A percentile compares a stretch with the other conserved stretches of the same genome.
These are phyloP conservation scores for Leptopilina drosophilae DNA, from an alignment of 2,888 invertebrate species.

Conservation along the genomic window DNA sequence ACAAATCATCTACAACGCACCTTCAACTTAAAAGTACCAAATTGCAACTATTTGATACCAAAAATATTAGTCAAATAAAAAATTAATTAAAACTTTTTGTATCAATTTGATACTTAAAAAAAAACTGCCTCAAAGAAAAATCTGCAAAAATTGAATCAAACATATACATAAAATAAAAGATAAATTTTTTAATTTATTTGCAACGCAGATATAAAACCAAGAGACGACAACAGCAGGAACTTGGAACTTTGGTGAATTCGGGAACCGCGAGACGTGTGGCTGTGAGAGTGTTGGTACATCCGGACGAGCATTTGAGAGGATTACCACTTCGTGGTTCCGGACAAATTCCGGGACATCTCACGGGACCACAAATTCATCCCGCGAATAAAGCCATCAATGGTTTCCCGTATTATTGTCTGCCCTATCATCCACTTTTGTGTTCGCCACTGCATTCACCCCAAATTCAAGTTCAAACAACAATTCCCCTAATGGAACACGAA, in stretches of 20 bases:
- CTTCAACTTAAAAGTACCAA: too few relatives aligned
- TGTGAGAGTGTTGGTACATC: constrained; percentile 90
- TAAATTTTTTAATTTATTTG: constrained; percentile 10
- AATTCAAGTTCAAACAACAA: constrained; percentile 69
- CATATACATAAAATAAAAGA: too few relatives aligned
- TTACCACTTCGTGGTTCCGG: constrained; percentile 69
- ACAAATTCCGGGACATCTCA: constrained; percentile 71
- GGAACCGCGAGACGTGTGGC: constrained; percentile 86
- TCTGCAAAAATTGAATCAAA: too few relatives aligned
- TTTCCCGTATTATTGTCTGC: constrained; percentile 73
- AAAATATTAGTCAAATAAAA: too few relatives aligned
- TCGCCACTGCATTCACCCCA: constrained; percentile 71
- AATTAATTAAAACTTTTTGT: too few relatives aligned
- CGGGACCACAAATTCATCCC: constrained; percentile 69
- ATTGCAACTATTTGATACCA: too few relatives aligned
- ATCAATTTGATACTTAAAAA: too few relatives aligned
- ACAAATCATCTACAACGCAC: too few relatives aligned
- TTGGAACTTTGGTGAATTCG: constrained; percentile 82
- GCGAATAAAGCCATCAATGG: constrained; percentile 70
- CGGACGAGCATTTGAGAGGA: constrained; percentile 73
- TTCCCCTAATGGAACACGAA: constrained; percentile 64
- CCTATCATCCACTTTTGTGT: constrained; percentile 73
- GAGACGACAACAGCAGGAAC: constrained; percentile 92
- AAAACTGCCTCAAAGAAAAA: too few relatives aligned
- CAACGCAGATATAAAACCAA: constrained; percentile 90